Base-by-base conservation (phyloP, 2,113 vertebrate genomes). In the Cynocephalus volans region DNA sequence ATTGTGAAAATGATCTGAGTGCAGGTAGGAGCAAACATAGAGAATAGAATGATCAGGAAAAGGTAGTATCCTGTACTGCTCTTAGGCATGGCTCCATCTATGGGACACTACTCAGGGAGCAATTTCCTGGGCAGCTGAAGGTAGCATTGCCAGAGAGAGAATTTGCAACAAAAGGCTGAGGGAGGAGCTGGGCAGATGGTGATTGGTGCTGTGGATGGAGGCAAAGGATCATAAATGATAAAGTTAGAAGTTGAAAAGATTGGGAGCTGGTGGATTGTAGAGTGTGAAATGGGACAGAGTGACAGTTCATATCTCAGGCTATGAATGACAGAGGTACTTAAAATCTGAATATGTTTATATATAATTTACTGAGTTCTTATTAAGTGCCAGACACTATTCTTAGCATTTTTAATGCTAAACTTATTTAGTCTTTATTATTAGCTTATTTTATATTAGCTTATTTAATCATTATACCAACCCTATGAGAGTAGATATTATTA, bases 381-480 rank as follows among this genome's bases (percentile, higher is more conserved):
- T n/a, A 93, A 31, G 41, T 88, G 50, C 19, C 31, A 93, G n/a
- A 45, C 26, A 80, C 56, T 64, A 33, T 64, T 69, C 21, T 88
- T 76, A 92, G 50, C 56, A 93, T 88, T 72, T 95, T 69, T 69
- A 95, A 88, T 93, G 65, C 12, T 88, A 88, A 92, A 14, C 4
- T 67, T 79, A 58, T 92, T 79, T 95, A 79, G 80, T 85, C 28
- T 21, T 92, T 75, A 69, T 75, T 87, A 79, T 91, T 93, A 92
- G 64, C 58, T 96, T 96, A 62, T 72, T 83, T 56, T 62, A 28
- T 92, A 60, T 84, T 92, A 79, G 36, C 6, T 26, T 90, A 48
- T 85, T 92, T 98, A 90, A 88, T 83, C 12, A 56, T 91, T 95
- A 91, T 82, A 76, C 24, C 28, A 95, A n/a, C 19, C 33, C 64